Conservation (phyloP, 2,113 vertebrate species). For the Eidolon helvum region DNA sequence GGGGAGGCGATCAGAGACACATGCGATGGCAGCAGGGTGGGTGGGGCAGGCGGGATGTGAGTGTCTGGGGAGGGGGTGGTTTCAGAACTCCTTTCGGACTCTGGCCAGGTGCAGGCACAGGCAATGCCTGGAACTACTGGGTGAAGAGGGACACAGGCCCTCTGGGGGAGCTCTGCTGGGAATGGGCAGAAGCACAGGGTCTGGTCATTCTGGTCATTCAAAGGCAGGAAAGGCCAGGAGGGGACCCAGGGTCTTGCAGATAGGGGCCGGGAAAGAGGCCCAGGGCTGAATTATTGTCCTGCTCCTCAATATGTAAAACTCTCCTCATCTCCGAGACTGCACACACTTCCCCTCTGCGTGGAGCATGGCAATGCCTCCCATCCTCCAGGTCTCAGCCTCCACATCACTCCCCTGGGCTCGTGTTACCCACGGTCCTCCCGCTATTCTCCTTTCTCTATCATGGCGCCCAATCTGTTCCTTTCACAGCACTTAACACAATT, state of each 20-base stretch:
- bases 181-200: background rate
- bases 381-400: background rate
- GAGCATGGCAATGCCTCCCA: background rate
- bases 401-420: accelerated
- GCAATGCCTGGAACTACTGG: background rate
- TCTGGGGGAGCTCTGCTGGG: background rate
- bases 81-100: background rate
- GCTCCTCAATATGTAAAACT: background rate
- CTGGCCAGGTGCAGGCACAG: background rate
- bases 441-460: background rate
- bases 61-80: no score
- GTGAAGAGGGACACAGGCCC: background rate
- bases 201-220: background rate
- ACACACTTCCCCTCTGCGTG: background rate
- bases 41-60: accelerated
- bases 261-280: background rate
- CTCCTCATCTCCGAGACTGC: background rate
- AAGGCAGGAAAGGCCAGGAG: background rate
- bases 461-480: accelerated
- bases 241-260: background rate
- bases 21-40: background rate
- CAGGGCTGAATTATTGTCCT: background rate
- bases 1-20: background rate
- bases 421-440: background rate
- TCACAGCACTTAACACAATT: background rate